Evolutionary conservation across 2,797 vertebrate species (phyloP).

Genomic region (Fringilla coelebs): DNA sequence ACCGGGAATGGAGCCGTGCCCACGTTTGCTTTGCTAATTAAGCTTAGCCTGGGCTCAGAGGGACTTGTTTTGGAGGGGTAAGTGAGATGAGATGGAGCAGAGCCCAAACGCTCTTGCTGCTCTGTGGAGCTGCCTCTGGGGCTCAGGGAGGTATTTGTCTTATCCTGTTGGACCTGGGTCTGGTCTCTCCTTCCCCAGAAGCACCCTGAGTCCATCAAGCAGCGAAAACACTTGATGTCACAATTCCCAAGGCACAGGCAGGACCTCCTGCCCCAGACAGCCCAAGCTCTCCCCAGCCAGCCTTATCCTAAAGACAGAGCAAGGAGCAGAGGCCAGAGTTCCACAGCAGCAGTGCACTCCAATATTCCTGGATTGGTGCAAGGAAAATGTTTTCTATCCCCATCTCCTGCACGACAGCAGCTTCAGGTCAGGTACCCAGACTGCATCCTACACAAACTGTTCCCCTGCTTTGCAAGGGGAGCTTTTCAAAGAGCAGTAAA

Average conservation of each 20-base stretch:
- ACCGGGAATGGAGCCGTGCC: background rate
- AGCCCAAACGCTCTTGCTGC: background rate
- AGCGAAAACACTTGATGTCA: background rate
- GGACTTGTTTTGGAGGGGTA: slow-evolving; percentile 28
- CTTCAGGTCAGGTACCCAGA: background rate
- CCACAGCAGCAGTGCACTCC: background rate
- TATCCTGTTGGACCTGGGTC: background rate
- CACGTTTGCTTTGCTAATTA: slow-evolving; percentile 53
- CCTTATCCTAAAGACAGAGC: background rate
- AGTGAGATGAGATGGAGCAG: slow-evolving; percentile 36
- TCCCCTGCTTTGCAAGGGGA: background rate
- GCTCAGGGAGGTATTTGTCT: background rate
- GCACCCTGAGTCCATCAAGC: background rate
- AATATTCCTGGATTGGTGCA: fast-evolving
- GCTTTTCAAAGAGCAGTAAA: background rate
- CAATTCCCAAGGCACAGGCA: fast-evolving
- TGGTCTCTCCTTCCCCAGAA: background rate
- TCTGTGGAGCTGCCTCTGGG: background rate
- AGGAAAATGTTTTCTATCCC: background rate
- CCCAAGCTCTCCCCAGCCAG: background rate
- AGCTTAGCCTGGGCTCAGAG: slow-evolving; percentile 11
- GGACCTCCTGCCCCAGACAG: background rate
- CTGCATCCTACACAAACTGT: background rate
- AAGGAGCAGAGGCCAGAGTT: background rate
- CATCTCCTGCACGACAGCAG: fast-evolving